Evolutionary conservation across 2,113 vertebrate genomes (phyloP).

Genomic region (Paratilapia polleni): DNA sequence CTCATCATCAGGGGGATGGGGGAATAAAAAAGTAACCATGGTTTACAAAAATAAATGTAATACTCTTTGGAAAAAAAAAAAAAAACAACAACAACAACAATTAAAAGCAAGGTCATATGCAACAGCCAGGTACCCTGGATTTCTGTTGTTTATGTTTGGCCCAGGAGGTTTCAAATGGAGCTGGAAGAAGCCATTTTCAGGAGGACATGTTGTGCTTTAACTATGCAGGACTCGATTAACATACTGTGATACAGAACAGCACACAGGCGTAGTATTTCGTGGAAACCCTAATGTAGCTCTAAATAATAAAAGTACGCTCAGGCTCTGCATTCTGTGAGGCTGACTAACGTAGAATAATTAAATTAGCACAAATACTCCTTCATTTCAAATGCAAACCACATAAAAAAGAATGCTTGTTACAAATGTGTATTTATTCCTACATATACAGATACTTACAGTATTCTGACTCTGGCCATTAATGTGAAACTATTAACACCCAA

Average conservation of each 20-base stretch:
- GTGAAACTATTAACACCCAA: not conserved
- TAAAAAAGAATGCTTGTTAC: not conserved
- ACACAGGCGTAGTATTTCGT: not conserved
- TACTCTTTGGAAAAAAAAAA: not conserved
- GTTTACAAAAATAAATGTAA: not conserved
- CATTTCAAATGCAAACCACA: not conserved
- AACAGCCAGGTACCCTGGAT: not conserved
- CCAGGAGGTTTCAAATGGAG: slow-evolving; percentile 5
- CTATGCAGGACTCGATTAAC: not conserved
- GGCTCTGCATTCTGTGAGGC: slow-evolving; percentile 12
- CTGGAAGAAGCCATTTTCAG: not conserved
- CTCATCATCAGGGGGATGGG: not conserved
- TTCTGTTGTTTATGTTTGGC: not conserved
- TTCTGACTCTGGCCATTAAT: not conserved
- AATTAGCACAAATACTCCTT: slow-evolving; percentile 2
- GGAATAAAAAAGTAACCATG: not conserved
- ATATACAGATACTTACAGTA: not conserved
- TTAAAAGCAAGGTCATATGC: not conserved
- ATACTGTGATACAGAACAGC: not conserved
- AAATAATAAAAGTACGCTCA: not conserved
- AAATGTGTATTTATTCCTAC: not conserved
- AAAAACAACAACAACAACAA: no score
- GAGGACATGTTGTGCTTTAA: slow-evolving; percentile 13
- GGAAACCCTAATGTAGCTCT: slow-evolving; percentile 27
- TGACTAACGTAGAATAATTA: slow-evolving; percentile 6